Evolutionary conservation across 2,113 vertebrate species (phyloP), one percentile per base, ranked within the genome.

Genomic region (Brachyistius frenatus): DNA sequence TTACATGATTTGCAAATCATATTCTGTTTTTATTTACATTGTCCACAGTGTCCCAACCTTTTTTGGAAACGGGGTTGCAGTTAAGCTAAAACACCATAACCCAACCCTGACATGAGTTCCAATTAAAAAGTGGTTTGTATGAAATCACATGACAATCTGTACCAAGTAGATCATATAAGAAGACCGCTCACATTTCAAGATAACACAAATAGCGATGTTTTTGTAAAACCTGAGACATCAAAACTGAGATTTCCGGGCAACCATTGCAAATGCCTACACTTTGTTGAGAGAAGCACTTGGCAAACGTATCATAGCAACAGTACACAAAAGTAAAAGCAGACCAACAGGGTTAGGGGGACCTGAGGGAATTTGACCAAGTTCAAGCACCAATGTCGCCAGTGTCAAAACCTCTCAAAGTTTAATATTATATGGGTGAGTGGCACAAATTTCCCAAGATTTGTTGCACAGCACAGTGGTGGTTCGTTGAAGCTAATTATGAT

Each of bases 111-210:
- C 36, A 11, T 14, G 15, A 58, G 65, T 13, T 11, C 41, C 41
- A 41, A 10, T 41, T 32, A 46, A 23, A 64, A 39, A 56, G 44
- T 41, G 76, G 41, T 23, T 57, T 64, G 30, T 64, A 41, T 64
- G 52, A 14, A 47, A 39, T 63, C n/a, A 69, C 49, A 53, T 16
- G 36, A 33, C 37, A 47, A 46, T 36, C 31, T 1, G 16, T 8
- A 41, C 44, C 11, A 39, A 39, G 41, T 31, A 49, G 32, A 31
- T 57, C 23, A 41, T 9, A 15, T 37, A 46, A 23, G 23, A 23
- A 23, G 23, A 23, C 23, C 23, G 23, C 54, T 15, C 3, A 37
- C 16, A 0, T 15, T 0, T n/a, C 15, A 60, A 8, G 47, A 55
- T 13, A 63, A 56, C 23, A 70, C 56, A n/a, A 63, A 16, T 37